phyloP scores from a whole-genome alignment of 1,140 invertebrate genomes.

The Eurosta solidaginis region DNA sequence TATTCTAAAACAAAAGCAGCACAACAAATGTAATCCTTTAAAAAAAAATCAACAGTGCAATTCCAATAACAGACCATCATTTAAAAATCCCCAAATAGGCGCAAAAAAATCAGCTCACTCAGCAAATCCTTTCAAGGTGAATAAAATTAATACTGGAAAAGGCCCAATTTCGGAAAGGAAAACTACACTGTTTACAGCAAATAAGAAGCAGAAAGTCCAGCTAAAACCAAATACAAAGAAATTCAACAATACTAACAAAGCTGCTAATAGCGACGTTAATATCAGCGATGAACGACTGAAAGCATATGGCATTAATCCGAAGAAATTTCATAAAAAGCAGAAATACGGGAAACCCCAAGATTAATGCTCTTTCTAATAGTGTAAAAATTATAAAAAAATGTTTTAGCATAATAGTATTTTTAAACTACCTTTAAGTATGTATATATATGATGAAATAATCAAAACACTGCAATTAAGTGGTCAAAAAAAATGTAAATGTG shows the following conservation, averaged over 20 bases:
- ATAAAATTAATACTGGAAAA: background rate
- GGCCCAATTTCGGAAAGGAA: slow-evolving; percentile 1
- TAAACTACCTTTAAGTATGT: too few species aligned
- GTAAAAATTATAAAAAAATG: background rate
- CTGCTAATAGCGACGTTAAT: background rate
- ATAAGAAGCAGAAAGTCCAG: background rate
- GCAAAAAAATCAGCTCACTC: background rate
- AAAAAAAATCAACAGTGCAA: background rate
- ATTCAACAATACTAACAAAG: background rate
- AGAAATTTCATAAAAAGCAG: slow-evolving; percentile 69
- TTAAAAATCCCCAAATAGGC: background rate
- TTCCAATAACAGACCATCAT: background rate
- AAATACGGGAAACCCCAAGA: slow-evolving; percentile 45
- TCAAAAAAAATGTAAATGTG: too few species aligned
- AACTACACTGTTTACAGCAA: background rate
- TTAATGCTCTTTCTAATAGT: background rate
- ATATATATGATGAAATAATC: too few species aligned
- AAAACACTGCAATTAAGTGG: too few species aligned
- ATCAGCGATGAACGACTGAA: slow-evolving; percentile 73
- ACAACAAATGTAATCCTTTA: background rate
- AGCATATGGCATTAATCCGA: slow-evolving; percentile 91
- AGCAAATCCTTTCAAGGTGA: background rate
- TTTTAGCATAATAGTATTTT: too few species aligned
- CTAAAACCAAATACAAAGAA: slow-evolving; percentile 17
- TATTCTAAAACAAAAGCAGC: background rate